Conservation (phyloP, 2,797 vertebrate species). For the Chromis chromis region DNA sequence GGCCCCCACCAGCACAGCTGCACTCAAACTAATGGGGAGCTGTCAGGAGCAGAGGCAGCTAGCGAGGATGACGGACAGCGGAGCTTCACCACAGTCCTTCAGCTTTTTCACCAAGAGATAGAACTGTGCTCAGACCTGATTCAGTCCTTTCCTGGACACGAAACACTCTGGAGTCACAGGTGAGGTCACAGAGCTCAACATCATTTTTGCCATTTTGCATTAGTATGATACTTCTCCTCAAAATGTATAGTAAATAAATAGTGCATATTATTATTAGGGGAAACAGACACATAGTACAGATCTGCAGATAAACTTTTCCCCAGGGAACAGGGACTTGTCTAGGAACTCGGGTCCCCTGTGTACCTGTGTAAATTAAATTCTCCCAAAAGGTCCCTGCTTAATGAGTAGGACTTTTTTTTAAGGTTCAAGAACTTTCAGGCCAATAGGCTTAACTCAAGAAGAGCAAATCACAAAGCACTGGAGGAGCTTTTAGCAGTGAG, state of each 20-base stretch:
- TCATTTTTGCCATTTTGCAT: background rate
- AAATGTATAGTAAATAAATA: background rate
- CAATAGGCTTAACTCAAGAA: too few species aligned
- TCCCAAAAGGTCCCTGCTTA: too few species aligned
- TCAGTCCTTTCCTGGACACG: constrained; percentile 93
- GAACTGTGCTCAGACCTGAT: constrained; percentile 94
- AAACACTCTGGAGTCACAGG: constrained; percentile 98
- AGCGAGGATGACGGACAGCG: constrained; percentile 65
- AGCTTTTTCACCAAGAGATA: constrained; percentile 89
- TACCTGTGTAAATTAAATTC: too few species aligned
- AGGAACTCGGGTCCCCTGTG: too few species aligned
- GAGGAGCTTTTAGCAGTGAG: too few species aligned
- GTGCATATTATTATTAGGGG: background rate
- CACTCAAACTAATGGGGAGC: constrained; percentile 82
- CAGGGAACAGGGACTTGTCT: too few species aligned
- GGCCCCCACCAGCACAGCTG: constrained; percentile 27
- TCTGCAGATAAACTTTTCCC: too few species aligned
- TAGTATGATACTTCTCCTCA: background rate
- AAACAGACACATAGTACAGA: background rate
- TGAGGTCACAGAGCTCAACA: constrained; percentile 72
- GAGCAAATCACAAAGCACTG: too few species aligned
- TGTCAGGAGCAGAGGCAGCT: constrained; percentile 21
- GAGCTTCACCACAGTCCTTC: constrained; percentile 65
- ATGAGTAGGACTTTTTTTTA: too few species aligned
- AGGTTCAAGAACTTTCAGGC: too few species aligned